Evolutionary conservation across 2,113 vertebrate genomes (phyloP), one percentile per base, ranked within the genome.

Genomic region (Coracopsis vasa): DNA sequence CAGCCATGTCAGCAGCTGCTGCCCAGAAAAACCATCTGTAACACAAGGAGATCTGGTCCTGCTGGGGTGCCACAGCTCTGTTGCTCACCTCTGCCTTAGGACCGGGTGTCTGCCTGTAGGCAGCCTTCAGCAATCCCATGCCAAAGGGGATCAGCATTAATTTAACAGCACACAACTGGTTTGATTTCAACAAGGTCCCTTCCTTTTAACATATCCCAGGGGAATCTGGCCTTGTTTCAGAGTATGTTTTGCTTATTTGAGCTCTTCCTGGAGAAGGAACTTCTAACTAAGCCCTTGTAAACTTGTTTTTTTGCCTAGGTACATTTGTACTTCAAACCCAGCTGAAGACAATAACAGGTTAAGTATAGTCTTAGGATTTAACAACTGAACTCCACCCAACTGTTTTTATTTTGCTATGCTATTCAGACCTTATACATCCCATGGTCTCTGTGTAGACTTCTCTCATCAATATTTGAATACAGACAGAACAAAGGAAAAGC

Each of bases 271-370:
- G 61, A 94, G 70, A 62, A n/a, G 37, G 23, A 91, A 91, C 45
- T 94, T 48, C 61, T 72, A 88, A 70, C 75, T 28, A 84, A 92
- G 47, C 47, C 56, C 69, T 62, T 86, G 72, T 71, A 91, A 80
- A 81, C 80, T 90, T 92, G 71, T 73, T 93, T 95, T 79, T 83
- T 95, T 92, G 41, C 39, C 47, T 84, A 67, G 61, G 41, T 84
- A 84, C 35, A 13, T 75, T 33, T 69, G 62, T 81, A 80, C 56
- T 89, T 93, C 92, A 94, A 92, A 80, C 28, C 9, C 41, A 67
- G 39, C 16, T 0, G 6, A 94, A 88, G 35, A 88, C 33, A 96
- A 71, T 64, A 93, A 83, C 18, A 80, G 19, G 44, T 70, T 44
- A 92, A 90, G 29, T 28, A 74, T 9, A 74, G 56, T 44, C 41